Base-by-base conservation (phyloP, 1,140 invertebrate genomes). In the Sesamia nonagrioides region DNA sequence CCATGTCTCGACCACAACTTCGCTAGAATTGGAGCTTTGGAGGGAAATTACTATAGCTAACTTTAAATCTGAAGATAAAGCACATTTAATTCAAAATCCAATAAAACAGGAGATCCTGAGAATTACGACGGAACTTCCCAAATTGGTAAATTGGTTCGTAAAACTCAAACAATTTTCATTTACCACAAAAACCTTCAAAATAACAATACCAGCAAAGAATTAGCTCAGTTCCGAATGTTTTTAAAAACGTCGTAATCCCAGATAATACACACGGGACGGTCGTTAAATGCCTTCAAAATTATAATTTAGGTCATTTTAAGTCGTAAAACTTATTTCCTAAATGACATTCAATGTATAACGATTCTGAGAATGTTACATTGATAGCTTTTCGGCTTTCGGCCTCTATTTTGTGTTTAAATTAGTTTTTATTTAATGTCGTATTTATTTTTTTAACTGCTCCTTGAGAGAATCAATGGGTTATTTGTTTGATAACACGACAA, bases 251-350 rank as follows among this genome's bases (percentile, higher is more conserved):
- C 60, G 71, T 72, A 61, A 58, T 69, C 69, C 11, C 8, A 71
- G 63, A 48, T 48, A 68, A 68, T 68, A 68, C 77, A 79, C 77
- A 68, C 77, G 69, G 78, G 60, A 33, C 50, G 75, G 27, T 79
- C 77, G 79, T 85, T 83, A 84, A 83, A 84, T 78, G 72, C 56
- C 56, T 80, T 48, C 80, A 78, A 81, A 82, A 82, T 84, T 78
- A 84, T 85, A 84, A 85, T 85, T 85, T 84, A 81, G 82, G 73
- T 84, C 78, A 85, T 86, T 86, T 82, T 15, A 18, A 77, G n/a
- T 85, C 82, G 81, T 85, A 84, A 87, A 87, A 79, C 81, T 85
- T 82, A 80, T 66, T 58, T 77, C 21, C 13, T 58, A 82, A 82
- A 85, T 84, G 84, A 85, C 85, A 86, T 71, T 82, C 76, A 66